Base-by-base conservation (phyloP, 2,797 vertebrate genomes). In the Chaenodraco wilsoni region DNA sequence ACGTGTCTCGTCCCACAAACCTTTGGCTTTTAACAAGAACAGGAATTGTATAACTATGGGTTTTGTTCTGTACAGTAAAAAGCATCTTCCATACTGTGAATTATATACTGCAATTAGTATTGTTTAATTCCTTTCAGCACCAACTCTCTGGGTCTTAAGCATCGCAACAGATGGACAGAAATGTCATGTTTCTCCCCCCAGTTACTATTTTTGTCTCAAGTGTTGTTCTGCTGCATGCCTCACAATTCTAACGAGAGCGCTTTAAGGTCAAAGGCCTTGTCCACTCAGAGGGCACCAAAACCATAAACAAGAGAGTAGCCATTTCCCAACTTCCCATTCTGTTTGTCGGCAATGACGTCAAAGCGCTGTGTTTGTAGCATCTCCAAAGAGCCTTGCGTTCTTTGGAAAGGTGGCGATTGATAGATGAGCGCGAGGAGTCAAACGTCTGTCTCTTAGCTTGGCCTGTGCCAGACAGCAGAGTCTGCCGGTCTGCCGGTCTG, bases 361-460 rank as follows among this genome's bases (percentile, higher is more conserved):
- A 64, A 64, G 33, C 5, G 14, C 21, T 82, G 85, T 72, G 91
- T 93, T 81, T 70, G 74, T 65, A 87, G 90, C 82, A 91, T 91
- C 84, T 89, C 78, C 69, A 60, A 71, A 84, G 67, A 82, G 80
- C 78, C 76, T 85, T 78, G 75, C 78, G 70, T 58, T 69, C 27
- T 81, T 89, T 71, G 64, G 73, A 78, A 81, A 90, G 82, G 88
- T 87, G 87, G 74, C 54, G 84, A 92, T 69, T 89, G 93, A 93
- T 88, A 88, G 84, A 92, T 89, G 74, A 90, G 89, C 88, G 84
- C 9, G 23, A 72, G 74, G 87, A 86, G 82, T 76, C 86, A 84
- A 81, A 64, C 55, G 76, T 76, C 84, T 85, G 80, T 88, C 83
- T 87, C 65, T 64, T 60, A 69, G 63, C 71, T 31, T 59, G 5